These are phyloP conservation scores for Dusona sp. DNA, from an alignment of 2,888 invertebrate genomes.

Conservation along the genomic window DNA sequence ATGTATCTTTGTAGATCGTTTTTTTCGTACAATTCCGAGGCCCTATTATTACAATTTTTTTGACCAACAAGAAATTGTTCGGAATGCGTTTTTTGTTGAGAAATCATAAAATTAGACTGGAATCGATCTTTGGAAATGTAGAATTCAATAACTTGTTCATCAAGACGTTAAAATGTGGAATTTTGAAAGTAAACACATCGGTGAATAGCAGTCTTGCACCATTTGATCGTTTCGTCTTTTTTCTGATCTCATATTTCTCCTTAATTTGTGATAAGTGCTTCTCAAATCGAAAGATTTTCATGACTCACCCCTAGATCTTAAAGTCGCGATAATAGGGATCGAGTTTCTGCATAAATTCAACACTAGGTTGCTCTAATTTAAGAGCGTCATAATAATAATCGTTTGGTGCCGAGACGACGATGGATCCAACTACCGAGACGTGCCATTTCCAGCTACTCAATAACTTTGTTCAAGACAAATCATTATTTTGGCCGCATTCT, in stretches of 20 bases:
- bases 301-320: slow-evolving; percentile 24
- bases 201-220: background rate
- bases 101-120: background rate
- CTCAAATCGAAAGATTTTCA: slow-evolving; percentile 13
- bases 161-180: background rate
- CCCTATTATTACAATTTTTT: background rate
- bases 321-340: slow-evolving; percentile 41
- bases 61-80: background rate
- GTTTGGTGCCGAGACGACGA: slow-evolving; percentile 32
- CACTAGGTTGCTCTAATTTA: slow-evolving; percentile 59
- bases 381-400: slow-evolving; percentile 47
- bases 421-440: slow-evolving; percentile 42
- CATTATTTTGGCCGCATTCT: slow-evolving; percentile 82
- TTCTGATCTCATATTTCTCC: background rate
- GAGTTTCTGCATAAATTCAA: slow-evolving; percentile 49
- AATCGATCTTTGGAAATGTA: background rate
- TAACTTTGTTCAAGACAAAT: slow-evolving; percentile 78
- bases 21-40: background rate
- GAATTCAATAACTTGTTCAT: background rate
- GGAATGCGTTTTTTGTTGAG: background rate
- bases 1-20: background rate
- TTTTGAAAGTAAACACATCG: background rate
- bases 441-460: slow-evolving; percentile 72
- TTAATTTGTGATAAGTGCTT: background rate
- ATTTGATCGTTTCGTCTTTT: background rate